Base-by-base conservation (phyloP, 2,113 vertebrate species). In the Oryctolagus cuniculus region DNA sequence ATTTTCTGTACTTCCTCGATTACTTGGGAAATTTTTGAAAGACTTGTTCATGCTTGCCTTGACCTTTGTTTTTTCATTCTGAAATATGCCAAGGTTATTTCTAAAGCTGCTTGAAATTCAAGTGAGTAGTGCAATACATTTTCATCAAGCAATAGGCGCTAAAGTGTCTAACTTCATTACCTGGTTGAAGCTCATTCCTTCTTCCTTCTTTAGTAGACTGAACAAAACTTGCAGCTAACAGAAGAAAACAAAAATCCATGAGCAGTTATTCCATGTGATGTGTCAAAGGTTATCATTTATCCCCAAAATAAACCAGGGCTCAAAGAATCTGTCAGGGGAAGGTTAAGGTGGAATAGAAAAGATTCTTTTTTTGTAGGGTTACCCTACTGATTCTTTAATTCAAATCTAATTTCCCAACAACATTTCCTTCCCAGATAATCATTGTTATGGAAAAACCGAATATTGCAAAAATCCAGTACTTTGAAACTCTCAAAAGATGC, bases 151-250 rank as follows among this genome's bases (percentile, higher is more conserved):
- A 74, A 31, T 15, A 81, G 8, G 27, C 29, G 72, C 11, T 74
- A 70, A 94, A 73, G 89, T 74, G 10, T 13, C 31, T 63, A 79
- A 89, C 87, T 79, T 66, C 53, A 95, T 95, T 99, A 99, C 99
- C 99, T 99, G 99, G 98, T 98, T 98, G 98, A 95, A 99, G 97
- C 19, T 96, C 98, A 87, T 95, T 98, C 89, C 78, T 78, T 94
- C 78, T 96, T 95, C 98, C 97, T 97, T 97, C 98, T 88, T 97
- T 96, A 79, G 95, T 95, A 55, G 98, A 98, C 38, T 99, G 99
- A 53, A 97, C 92, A 96, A 99, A 98, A 98, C 99, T 99, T 97
- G 99, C 98, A 9, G 99, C 99, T 99, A 93, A 93, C 55, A 49
- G 58, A n/a, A 84, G 72, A 86, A 85, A 66, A n/a, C 81, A 95